phyloP scores from a whole-genome alignment of 2,113 vertebrate species.

The Onychorhynchus coronatus region DNA sequence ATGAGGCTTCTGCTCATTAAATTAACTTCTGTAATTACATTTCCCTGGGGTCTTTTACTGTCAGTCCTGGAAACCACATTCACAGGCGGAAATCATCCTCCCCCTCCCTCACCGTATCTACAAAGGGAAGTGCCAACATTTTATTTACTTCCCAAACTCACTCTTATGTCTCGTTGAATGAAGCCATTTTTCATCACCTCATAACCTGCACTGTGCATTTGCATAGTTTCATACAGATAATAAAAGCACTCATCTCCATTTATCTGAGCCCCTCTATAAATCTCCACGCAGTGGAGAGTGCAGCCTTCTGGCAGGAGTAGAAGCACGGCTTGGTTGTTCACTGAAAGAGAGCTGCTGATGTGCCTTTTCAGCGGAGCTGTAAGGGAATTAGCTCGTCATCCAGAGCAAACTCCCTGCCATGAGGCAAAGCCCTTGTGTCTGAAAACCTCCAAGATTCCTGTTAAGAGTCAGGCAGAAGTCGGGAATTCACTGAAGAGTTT shows the following conservation, averaged over 20 bases:
- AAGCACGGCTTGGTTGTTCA: not conserved
- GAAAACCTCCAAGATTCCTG: not conserved
- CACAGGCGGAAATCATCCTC: not conserved
- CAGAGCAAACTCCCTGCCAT: not conserved
- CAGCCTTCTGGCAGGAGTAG: not conserved
- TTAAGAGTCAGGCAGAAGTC: not conserved
- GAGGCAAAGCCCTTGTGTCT: not conserved
- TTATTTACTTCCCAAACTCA: not conserved
- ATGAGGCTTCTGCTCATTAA: not conserved
- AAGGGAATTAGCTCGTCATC: not conserved
- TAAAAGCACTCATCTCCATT: conserved; percentile 13
- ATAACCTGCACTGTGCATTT: not conserved
- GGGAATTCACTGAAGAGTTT: not conserved
- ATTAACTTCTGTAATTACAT: not conserved
- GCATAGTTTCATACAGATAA: not conserved
- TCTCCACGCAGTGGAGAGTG: not conserved
- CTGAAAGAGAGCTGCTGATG: not conserved
- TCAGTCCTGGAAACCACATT: not conserved
- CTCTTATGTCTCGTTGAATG: not conserved
- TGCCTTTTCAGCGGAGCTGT: not conserved
- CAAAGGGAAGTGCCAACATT: not conserved
- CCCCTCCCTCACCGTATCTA: not conserved
- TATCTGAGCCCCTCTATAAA: not conserved
- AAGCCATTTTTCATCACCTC: not conserved
- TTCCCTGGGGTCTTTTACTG: not conserved